A percentile compares a stretch with the other conserved stretches of the same genome.
Conservation (phyloP, 2,113 vertebrate genomes). For the Daboia siamensis region DNA sequence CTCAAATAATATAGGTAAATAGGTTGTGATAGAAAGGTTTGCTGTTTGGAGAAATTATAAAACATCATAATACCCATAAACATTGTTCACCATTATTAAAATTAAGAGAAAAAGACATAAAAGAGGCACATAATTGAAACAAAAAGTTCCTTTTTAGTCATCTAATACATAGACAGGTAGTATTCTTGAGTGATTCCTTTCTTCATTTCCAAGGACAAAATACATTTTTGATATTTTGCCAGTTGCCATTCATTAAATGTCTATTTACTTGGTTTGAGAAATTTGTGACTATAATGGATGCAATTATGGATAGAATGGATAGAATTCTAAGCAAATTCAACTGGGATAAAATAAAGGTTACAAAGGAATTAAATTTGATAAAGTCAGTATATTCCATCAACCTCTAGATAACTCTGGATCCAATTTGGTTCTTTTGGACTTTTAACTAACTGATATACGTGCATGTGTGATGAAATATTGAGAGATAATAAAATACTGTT, state of each 20-base stretch:
- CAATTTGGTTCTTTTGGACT: too few relatives aligned
- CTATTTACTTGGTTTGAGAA: not conserved
- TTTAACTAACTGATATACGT: too few relatives aligned
- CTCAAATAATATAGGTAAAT: not conserved
- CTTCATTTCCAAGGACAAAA: not conserved
- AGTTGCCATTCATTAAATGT: not conserved
- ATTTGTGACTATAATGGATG: not conserved
- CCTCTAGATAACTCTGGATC: too few relatives aligned
- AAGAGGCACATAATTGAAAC: not conserved
- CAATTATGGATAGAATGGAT: not conserved
- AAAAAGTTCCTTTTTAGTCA: not conserved
- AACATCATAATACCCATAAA: too few relatives aligned
- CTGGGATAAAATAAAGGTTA: not conserved
- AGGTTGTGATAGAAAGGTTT: not conserved
- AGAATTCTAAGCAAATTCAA: not conserved
- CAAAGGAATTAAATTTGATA: not conserved
- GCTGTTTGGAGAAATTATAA: not conserved
- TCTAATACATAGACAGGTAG: not conserved
- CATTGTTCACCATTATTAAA: too few relatives aligned
- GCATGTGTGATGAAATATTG: too few relatives aligned
- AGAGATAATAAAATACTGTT: too few relatives aligned
- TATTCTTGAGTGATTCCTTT: not conserved
- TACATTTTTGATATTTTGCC: not conserved
- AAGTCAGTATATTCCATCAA: too few relatives aligned
- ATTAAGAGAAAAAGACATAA: not conserved